Base-by-base conservation (phyloP, 2,113 vertebrate genomes). In the Amia ocellicauda region DNA sequence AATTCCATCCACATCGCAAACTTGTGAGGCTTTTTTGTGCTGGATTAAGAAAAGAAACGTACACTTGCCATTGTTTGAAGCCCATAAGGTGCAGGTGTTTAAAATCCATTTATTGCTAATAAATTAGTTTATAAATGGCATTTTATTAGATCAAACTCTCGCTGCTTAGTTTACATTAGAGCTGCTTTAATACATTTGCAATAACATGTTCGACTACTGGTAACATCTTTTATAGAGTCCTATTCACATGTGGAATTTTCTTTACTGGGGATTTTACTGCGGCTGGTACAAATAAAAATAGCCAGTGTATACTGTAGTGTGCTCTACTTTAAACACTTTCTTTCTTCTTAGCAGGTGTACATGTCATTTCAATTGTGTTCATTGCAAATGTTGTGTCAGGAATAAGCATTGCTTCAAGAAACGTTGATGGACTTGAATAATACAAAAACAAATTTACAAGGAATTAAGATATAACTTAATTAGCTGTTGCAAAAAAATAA, bases 71-170 rank as follows among this genome's bases (percentile, higher is more conserved):
- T 22, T 58, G 74, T 72, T 80, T 74, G 74, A 63, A 70, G 70
- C 80, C 69, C 70, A 69, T 59, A 65, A 79, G 75, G 45, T 47
- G 73, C 75, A 85, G 81, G 81, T 83, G 79, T 80, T 80, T 77
- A 70, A 74, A 47, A 52, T 75, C 69, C 31, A 69, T 88, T 82
- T 82, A 86, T 82, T 78, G 84, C 70, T 81, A 80, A 78, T 80
- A 83, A 86, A 85, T 77, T 70, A 78, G 74, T 85, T 81, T 84
- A 74, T 83, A 82, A 85, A 85, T 84, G 70, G 67, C 72, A 75
- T 74, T 86, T 84, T 79, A 83, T 76, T 78, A 76, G 72, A 81
- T 79, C 75, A 72, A 80, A 76, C 64, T 79, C 80, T 78, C 62
- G 69, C 72, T 73, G 45, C 23, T n/a, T 62, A 77, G 79, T 82